These are phyloP conservation scores for Drosophila nigrodunni DNA, from an alignment of 1,140 invertebrate species.

Conservation along the genomic window DNA sequence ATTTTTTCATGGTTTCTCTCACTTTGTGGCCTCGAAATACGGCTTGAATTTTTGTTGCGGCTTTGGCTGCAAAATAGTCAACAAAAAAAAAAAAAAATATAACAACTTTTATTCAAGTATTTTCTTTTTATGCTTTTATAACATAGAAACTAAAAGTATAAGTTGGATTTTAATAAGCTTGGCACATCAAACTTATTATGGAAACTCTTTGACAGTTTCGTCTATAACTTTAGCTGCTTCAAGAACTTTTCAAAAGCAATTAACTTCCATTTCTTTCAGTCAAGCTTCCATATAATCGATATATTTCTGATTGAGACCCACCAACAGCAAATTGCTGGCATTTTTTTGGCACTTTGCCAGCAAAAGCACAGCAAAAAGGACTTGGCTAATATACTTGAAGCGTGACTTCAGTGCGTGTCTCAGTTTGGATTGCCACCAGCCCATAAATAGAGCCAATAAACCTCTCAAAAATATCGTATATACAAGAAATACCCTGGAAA, in stretches of 20 bases:
- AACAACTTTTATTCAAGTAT: not conserved
- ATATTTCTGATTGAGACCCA: constrained; percentile 51
- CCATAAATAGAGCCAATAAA: constrained; percentile 11
- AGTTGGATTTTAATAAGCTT: constrained; percentile 41
- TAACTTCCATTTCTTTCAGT: constrained; percentile 30
- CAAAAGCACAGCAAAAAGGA: constrained; percentile 13
- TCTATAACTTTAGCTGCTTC: constrained; percentile 27
- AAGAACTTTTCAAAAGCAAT: constrained; percentile 43
- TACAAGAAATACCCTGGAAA: constrained; percentile 21
- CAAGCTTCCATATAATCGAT: constrained; percentile 39
- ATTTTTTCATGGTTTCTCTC: constrained; percentile 87
- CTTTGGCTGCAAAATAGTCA: constrained; percentile 84
- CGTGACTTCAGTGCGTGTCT: constrained; percentile 42
- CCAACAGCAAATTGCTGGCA: constrained; percentile 34
- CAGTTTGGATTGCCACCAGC: constrained; percentile 7
- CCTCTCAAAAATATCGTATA: no score
- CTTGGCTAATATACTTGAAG: constrained; percentile 64
- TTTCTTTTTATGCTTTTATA: not conserved
- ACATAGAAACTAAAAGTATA: constrained; percentile 28
- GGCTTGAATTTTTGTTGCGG: constrained; percentile 90
- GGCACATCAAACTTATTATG: constrained; percentile 3
- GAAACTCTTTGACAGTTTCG: constrained; percentile 33
- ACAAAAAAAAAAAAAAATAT: constrained; percentile 8
- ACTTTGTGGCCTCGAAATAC: constrained; percentile 89
- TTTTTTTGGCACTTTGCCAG: constrained; percentile 49